Conservation (phyloP, 2,888 invertebrate genomes). For the Ophioninae sp. region DNA sequence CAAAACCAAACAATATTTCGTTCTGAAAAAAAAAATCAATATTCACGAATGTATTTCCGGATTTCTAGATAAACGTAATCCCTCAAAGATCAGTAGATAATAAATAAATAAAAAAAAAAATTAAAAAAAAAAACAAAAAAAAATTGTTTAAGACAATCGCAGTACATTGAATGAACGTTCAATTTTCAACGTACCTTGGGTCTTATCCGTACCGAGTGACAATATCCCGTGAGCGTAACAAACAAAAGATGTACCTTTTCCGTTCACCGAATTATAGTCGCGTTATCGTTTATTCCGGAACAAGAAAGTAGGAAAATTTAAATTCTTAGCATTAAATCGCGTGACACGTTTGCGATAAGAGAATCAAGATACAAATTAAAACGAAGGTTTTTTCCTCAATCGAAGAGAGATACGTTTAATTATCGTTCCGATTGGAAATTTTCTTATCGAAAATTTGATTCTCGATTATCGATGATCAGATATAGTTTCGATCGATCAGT, state of each 20-base stretch:
- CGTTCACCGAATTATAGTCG: background rate
- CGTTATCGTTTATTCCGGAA: constrained; percentile 5
- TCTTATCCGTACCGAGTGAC: constrained; percentile 59
- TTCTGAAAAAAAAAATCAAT: too few species aligned
- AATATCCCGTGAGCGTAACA: constrained; percentile 62
- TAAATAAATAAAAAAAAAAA: too few species aligned
- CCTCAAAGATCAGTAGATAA: too few species aligned
- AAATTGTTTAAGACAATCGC: background rate
- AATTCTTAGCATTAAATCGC: background rate
- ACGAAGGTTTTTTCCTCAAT: background rate
- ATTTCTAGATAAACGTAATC: too few species aligned
- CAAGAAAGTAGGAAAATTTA: background rate
- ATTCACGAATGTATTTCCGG: too few species aligned
- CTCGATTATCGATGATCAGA: too few species aligned
- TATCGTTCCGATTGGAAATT: background rate
- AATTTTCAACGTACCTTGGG: constrained; percentile 64
- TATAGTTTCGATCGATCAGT: too few species aligned
- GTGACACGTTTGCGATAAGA: background rate
- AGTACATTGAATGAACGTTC: constrained; percentile 21
- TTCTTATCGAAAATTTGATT: too few species aligned
- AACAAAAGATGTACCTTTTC: constrained; percentile 17
- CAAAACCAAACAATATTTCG: too few species aligned
- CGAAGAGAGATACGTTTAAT: background rate
- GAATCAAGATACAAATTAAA: background rate
- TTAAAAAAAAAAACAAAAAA: background rate